phyloP scores from a whole-genome alignment of 30 jellyfish, hydroid and myxozoan genomes.

The Nemopilema nomurai region DNA sequence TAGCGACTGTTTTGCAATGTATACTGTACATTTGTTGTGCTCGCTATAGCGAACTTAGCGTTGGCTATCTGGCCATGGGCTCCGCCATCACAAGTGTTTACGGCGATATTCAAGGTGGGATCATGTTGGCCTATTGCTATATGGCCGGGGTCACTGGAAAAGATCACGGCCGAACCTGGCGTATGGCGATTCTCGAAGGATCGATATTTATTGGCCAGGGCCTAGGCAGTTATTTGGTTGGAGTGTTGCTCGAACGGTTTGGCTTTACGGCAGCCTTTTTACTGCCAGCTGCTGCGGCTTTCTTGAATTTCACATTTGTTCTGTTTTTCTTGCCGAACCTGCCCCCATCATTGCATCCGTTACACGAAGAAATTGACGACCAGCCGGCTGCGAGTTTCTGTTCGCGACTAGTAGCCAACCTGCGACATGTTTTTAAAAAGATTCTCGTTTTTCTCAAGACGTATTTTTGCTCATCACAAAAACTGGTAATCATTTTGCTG shows the following conservation, averaged over 20 bases:
- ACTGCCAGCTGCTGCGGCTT: conserved; percentile 8
- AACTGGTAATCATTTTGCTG: conserved; percentile 10
- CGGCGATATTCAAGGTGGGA: conserved; percentile 61
- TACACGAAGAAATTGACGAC: background rate
- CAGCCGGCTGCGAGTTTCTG: background rate
- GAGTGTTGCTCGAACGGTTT: conserved; percentile 24
- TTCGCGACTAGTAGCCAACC: background rate
- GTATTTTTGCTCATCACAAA: conserved; percentile 1
- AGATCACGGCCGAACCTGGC: conserved; percentile 32
- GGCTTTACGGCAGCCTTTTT: conserved; percentile 49
- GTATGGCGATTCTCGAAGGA: conserved; percentile 60
- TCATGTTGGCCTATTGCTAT: conserved; percentile 56
- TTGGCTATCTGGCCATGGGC: conserved; percentile 41
- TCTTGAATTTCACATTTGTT: conserved; percentile 32
- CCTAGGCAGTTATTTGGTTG: conserved; percentile 43
- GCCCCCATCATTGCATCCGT: background rate
- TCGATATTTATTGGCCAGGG: conserved; percentile 44
- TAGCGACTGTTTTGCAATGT: conserved; percentile 32
- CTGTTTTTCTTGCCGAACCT: conserved; percentile 49
- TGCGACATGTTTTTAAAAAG: background rate
- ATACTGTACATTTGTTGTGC: conserved; percentile 30
- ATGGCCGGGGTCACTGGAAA: conserved; percentile 60
- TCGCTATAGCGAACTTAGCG: background rate
- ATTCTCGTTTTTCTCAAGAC: conserved; percentile 3
- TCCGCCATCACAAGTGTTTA: conserved; percentile 26